phyloP scores from a whole-genome alignment of 2,113 vertebrate species.

The Eulacestoma nigropectus region DNA sequence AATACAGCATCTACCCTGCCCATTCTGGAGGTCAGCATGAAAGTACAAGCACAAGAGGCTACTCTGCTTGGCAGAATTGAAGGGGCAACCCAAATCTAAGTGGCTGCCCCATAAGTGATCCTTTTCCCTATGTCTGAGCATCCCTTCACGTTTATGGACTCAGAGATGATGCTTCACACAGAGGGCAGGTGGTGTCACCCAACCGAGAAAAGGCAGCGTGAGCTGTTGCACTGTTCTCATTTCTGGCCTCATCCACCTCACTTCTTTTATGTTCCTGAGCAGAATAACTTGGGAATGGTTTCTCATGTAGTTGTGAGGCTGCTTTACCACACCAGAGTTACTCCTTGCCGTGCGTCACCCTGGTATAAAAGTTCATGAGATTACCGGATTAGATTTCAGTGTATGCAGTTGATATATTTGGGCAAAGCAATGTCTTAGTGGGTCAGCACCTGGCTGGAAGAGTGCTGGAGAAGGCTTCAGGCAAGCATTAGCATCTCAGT shows the following conservation, averaged over 20 bases:
- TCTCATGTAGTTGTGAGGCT: background rate
- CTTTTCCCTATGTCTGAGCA: background rate
- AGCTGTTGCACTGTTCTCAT: background rate
- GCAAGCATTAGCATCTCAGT: background rate
- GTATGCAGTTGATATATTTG: background rate
- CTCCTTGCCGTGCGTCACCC: background rate
- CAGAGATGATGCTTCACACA: background rate
- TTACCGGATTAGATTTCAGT: background rate
- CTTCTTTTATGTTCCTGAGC: background rate
- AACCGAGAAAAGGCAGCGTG: fast-evolving
- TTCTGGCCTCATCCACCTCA: background rate
- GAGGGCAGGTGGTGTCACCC: background rate
- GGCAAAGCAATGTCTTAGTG: background rate
- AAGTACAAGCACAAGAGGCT: background rate
- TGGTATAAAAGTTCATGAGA: background rate
- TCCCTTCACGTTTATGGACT: background rate
- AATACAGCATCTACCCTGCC: background rate
- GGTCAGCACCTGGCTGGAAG: background rate
- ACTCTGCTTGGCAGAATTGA: background rate
- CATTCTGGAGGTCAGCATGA: background rate
- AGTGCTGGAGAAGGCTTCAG: background rate
- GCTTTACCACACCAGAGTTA: background rate
- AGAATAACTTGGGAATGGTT: background rate
- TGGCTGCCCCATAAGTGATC: background rate
- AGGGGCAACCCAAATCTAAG: background rate